Base-by-base conservation (phyloP, 2,113 vertebrate species). In the Labeo catla region DNA sequence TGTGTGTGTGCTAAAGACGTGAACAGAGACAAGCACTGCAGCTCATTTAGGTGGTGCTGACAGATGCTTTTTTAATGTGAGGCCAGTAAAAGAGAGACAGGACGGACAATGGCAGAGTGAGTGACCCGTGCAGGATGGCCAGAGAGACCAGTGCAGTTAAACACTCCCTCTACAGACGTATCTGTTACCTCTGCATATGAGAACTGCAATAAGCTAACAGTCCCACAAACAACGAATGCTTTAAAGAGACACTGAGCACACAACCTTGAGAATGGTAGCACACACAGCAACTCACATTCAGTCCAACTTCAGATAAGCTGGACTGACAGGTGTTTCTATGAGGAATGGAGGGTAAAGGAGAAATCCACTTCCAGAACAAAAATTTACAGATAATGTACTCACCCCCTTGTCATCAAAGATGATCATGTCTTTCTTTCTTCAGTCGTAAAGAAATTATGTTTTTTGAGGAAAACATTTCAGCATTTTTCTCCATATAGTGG, bases 141-240 rank as follows among this genome's bases (percentile, higher is more conserved):
- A 19, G 45, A 77, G 34, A 66, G 47, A 87, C 15, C 19, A 13
- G 54, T 61, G 36, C 47, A 23, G 50, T 59, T 79, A 70, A 12
- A 77, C 72, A 57, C 61, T 23, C 57, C 11, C 65, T 52, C 68
- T 45, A 82, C 77, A 84, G 83, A 47, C 80, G 70, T 90, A 91
- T 90, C 86, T 74, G 49, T 90, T 90, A 90, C 90, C 84, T 88
- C 88, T 87, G 88, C 87, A 87, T 84, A 89, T 89, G 81, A 87
- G 86, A 88, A 89, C 68, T 83, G 86, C 90, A 88, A 83, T 78
- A 81, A 84, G 65, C 45, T 45, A 85, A 89, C 74, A 49, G 83
- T 84, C 81, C 57, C 87, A 88, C 57, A 88, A 72, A 88, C 77
- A 84, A 63, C 16, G 11, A 23, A 8, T 6, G 47, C 28, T 50